Evolutionary conservation across 2,113 vertebrate genomes (phyloP), one percentile per base, ranked within the genome.

Genomic region (Heliornis fulica): DNA sequence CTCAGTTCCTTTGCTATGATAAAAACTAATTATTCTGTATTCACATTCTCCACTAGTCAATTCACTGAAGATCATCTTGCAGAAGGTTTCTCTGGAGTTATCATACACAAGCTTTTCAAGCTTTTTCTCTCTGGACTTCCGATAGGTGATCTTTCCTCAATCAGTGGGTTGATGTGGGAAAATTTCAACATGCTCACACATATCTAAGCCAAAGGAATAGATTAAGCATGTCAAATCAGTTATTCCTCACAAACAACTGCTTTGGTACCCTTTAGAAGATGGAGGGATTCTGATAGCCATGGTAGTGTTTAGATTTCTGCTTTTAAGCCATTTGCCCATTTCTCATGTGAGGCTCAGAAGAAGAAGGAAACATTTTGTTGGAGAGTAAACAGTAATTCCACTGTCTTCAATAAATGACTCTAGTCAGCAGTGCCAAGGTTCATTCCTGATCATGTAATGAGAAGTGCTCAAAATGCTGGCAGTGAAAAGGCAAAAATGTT

Each of bases 341-440:
- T 85, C 45, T 96, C 50, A 59, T 28, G 45, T 65, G 78, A 95
- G 50, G 84, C 63, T 82, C 50, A 91, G 89, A 93, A 91, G 68
- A 59, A 87, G 41, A 11, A 94, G 81, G 89, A 94, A 95, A 80
- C 82, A 54, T 89, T 89, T 95, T 2, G 34, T 91, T 93, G 94
- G 78, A 91, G 57, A 14, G 36, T 93, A 95, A 96, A 97, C 96
- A 97, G 87, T 96, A 94, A 93, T 96, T 80, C 59, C 59, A 93
- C 57, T 95, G 91, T 96, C 91, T 97, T 63, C 50, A 65, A 76
- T 88, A 90, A 97, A 93, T 80, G 8, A 57, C 65, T 96, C 50
- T 18, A 93, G 89, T 80, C 54, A 91, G 26, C 46, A 80, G n/a
- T 91, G 87, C 87, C 94, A 94, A 90, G 54, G 78, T 80, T 95